A percentile compares a stretch with the other conserved stretches of the same genome.
phyloP scores from a whole-genome alignment of 2,797 vertebrate species.

The Micromesistius poutassou region DNA sequence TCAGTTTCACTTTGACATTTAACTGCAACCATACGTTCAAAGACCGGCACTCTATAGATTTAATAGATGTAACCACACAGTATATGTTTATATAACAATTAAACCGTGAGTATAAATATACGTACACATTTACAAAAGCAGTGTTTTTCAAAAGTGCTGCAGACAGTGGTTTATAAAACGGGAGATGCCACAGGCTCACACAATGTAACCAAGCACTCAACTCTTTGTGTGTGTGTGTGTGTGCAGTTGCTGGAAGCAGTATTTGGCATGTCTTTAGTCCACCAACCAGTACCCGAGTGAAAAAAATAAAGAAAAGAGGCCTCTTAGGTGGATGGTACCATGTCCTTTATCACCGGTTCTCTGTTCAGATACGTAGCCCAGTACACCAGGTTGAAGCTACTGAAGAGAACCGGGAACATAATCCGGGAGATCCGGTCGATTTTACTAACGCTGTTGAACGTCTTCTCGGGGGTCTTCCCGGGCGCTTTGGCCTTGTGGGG shows the following conservation, averaged over 20 bases:
- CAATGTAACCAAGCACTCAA: constrained; percentile 65
- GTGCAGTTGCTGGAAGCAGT: constrained; percentile 89
- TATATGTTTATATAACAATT: constrained; percentile 45
- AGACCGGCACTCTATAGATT: constrained; percentile 52
- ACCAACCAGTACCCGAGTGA: constrained; percentile 63
- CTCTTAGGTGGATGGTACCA: constrained; percentile 85
- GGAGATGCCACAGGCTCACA: constrained; percentile 65
- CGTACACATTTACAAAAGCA: constrained; percentile 76
- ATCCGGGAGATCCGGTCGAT: constrained; percentile 98
- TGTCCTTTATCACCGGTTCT: constrained; percentile 90
- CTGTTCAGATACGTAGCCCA: constrained; percentile 99
- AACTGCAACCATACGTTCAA: constrained; percentile 59
- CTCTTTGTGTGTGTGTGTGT: constrained; percentile 70
- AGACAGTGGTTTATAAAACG: constrained; percentile 74
- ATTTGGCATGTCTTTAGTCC: constrained; percentile 77
- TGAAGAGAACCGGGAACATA: constrained; percentile 96
- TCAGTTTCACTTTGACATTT: constrained; percentile 48
- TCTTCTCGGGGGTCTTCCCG: constrained; percentile 88
- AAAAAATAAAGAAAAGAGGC: constrained; percentile 14
- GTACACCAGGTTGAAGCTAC: constrained; percentile 95
- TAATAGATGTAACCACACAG: constrained; percentile 57
- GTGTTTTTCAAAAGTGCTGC: constrained; percentile 74
- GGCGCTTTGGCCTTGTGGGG: constrained; percentile 85
- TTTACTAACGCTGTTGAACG: constrained; percentile 99
- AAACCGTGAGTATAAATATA: constrained; percentile 68